These are phyloP conservation scores for Adelognathus sp. DNA, from an alignment of 2,888 invertebrate species.

Conservation along the genomic window DNA sequence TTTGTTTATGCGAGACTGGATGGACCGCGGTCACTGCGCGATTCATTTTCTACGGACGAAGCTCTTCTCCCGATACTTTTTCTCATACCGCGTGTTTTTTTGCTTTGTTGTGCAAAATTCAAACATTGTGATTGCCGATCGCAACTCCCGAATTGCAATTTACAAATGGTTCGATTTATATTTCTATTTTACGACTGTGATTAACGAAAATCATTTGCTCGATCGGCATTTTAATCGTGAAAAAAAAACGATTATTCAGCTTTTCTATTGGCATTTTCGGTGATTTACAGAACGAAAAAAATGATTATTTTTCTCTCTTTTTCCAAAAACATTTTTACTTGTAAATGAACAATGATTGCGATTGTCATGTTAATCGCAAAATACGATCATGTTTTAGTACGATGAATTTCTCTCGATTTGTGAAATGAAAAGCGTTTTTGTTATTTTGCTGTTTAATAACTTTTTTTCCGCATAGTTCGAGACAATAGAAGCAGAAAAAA, in stretches of 20 bases:
- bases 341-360: constrained; percentile 1
- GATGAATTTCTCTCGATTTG: too few relatives aligned
- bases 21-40: not conserved
- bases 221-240: not conserved
- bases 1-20: not conserved
- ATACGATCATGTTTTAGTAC: too few relatives aligned
- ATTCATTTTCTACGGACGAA: constrained; percentile 32
- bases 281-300: constrained; percentile 27
- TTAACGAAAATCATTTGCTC: not conserved
- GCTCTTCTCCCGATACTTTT: constrained; percentile 13
- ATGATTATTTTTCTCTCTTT: not conserved
- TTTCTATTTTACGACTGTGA: not conserved
- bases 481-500: too few relatives aligned
- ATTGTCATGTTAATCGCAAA: too few relatives aligned
- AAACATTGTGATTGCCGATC: not conserved
- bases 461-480: too few relatives aligned
- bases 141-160: not conserved
- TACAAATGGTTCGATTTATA: not conserved
- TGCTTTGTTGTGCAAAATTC: not conserved
- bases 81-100: not conserved
- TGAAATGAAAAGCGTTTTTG: too few relatives aligned
- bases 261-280: constrained; percentile 37
- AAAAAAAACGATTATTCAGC: not conserved
- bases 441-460: too few relatives aligned
- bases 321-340: not conserved